phyloP scores from a whole-genome alignment of 2,797 vertebrate species.

The Onychomys torridus region DNA sequence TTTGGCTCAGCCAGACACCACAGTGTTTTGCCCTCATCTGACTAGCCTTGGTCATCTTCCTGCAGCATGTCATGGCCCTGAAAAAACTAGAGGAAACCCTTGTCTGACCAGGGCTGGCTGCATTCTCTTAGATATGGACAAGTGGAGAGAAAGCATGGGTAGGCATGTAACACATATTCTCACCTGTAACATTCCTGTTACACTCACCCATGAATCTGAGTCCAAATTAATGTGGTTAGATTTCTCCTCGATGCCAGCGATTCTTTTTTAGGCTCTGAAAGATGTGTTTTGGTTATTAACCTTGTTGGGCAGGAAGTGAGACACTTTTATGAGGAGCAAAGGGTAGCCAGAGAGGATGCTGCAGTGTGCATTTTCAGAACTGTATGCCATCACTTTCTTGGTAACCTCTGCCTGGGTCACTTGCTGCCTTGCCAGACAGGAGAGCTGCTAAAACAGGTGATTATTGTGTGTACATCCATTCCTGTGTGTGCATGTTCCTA shows the following conservation, averaged over 20 bases:
- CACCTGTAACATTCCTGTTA: too few species aligned
- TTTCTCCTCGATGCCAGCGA: neutral
- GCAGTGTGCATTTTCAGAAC: neutral
- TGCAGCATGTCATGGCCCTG: neutral
- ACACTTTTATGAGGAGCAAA: neutral
- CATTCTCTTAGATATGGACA: constrained; percentile 4
- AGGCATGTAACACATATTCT: neutral
- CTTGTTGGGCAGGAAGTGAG: fast-evolving
- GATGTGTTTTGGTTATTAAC: neutral
- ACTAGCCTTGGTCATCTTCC: neutral
- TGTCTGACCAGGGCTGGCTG: neutral
- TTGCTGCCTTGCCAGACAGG: neutral
- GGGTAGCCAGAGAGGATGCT: too few species aligned
- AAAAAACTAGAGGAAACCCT: constrained; percentile 3
- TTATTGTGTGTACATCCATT: neutral
- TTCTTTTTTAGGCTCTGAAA: neutral
- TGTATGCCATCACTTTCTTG: neutral
- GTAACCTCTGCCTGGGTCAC: neutral
- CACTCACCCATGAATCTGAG: neutral
- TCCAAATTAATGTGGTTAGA: neutral
- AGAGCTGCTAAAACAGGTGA: neutral
- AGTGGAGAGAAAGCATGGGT: neutral
- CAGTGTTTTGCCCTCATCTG: neutral
- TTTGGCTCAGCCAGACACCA: constrained; percentile 43
- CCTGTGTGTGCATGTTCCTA: neutral